These are phyloP conservation scores for Eulimnadia texana DNA, from an alignment of 1,140 invertebrate genomes.

Conservation along the genomic window DNA sequence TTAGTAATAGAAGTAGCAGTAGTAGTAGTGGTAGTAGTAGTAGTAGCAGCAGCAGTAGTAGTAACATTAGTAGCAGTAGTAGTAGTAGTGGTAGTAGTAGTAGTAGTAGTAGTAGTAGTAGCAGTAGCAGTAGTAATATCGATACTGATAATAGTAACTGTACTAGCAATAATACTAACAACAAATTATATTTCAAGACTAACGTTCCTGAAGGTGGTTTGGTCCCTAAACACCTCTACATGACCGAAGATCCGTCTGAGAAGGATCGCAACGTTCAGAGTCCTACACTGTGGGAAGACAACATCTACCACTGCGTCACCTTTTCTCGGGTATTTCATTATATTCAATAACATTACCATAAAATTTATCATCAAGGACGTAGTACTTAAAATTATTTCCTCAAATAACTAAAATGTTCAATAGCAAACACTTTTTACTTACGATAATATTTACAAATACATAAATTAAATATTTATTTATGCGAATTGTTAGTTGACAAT, in stretches of 20 bases:
- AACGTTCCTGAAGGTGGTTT: slow-evolving; percentile 71
- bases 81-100: no score
- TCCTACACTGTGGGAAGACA: slow-evolving; percentile 46
- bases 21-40: no score
- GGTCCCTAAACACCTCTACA: slow-evolving; percentile 77
- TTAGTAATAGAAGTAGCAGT: neutral
- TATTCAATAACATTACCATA: no score
- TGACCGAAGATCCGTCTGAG: slow-evolving; percentile 50
- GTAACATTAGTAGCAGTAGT: no score
- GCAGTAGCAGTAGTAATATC: no score
- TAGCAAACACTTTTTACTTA: no score
- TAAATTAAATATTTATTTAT: neutral
- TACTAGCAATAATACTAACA: neutral
- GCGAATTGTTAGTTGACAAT: neutral
- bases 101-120: no score
- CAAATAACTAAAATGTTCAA: no score
- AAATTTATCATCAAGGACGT: no score
- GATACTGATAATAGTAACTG: no score
- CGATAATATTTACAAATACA: neutral
- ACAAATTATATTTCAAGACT: slow-evolving; percentile 38
- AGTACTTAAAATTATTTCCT: no score
- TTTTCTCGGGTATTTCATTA: slow-evolving; percentile 39
- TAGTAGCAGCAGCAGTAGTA: no score
- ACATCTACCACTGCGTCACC: slow-evolving; percentile 52
- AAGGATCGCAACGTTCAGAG: slow-evolving; percentile 34